A percentile compares a stretch with the other conserved stretches of the same genome.
phyloP scores from a whole-genome alignment of 2,797 vertebrate species.

The Bradypodion pumilum region DNA sequence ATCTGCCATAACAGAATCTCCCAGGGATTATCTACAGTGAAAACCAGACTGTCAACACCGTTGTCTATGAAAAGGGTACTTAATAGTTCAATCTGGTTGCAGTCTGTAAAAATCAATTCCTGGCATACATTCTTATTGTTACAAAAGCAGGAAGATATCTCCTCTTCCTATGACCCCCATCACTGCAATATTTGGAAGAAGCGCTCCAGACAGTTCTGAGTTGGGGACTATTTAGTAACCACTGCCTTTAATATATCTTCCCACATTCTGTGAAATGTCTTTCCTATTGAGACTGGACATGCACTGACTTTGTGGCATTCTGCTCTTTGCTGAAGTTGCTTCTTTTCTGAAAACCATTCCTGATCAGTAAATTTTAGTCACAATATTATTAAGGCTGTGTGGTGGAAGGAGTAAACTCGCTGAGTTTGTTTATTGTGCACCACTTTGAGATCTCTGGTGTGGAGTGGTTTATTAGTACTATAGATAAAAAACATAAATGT shows the following conservation, averaged over 20 bases:
- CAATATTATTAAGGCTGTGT: neutral
- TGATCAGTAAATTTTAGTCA: neutral
- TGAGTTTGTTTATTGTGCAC: neutral
- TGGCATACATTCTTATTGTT: neutral
- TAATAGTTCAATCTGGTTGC: neutral
- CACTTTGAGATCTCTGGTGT: neutral
- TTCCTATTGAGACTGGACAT: neutral
- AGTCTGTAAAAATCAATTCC: neutral
- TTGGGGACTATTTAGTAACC: neutral
- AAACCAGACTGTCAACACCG: neutral
- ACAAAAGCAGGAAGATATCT: neutral
- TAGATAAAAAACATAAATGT: neutral
- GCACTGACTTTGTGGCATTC: neutral
- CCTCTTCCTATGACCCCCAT: neutral
- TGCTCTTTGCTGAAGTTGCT: neutral
- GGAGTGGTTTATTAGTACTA: neutral
- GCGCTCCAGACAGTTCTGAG: neutral
- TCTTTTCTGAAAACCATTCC: neutral
- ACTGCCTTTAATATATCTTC: neutral
- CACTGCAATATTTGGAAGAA: neutral
- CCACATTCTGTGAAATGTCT: neutral
- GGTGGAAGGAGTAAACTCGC: too few relatives aligned
- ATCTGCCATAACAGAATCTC: conserved; percentile 25
- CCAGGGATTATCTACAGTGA: neutral
- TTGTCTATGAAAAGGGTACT: neutral